Evolutionary conservation across 2,797 vertebrate species (phyloP).

Genomic region (Anabacerthia variegaticeps): DNA sequence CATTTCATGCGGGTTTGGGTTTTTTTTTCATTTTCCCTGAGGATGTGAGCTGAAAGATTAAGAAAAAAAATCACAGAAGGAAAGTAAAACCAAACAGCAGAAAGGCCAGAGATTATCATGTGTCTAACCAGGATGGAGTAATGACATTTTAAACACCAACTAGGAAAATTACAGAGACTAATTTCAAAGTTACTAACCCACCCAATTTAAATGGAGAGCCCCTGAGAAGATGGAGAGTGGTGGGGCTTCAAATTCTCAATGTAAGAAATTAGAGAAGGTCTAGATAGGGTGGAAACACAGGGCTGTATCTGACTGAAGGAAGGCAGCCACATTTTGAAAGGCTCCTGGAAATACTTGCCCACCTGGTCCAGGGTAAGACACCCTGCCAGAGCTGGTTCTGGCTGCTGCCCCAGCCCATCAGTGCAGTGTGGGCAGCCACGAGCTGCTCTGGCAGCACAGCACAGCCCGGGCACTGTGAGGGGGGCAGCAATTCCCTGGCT

Average conservation of each 20-base stretch:
- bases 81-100: not conserved
- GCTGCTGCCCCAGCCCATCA: fast-evolving
- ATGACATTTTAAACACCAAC: not conserved
- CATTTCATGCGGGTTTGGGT: fast-evolving
- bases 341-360: not conserved
- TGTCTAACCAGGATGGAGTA: not conserved
- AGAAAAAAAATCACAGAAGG: not conserved
- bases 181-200: not conserved
- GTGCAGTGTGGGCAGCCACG: fast-evolving
- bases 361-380: not conserved
- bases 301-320: not conserved
- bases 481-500: not conserved
- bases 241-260: not conserved
- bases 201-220: not conserved
- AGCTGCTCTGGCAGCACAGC: not conserved
- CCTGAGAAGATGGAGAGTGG: not conserved
- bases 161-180: not conserved
- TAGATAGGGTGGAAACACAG: fast-evolving
- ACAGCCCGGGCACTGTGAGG: fast-evolving
- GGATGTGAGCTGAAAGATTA: not conserved
- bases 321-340: not conserved
- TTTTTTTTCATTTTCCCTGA: not conserved
- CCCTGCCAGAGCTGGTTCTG: not conserved
- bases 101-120: not conserved
- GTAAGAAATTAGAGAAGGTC: not conserved